Evolutionary conservation across 2,888 invertebrate genomes (phyloP), one percentile per base, ranked within the genome.

Genomic region (Troilus luridus): DNA sequence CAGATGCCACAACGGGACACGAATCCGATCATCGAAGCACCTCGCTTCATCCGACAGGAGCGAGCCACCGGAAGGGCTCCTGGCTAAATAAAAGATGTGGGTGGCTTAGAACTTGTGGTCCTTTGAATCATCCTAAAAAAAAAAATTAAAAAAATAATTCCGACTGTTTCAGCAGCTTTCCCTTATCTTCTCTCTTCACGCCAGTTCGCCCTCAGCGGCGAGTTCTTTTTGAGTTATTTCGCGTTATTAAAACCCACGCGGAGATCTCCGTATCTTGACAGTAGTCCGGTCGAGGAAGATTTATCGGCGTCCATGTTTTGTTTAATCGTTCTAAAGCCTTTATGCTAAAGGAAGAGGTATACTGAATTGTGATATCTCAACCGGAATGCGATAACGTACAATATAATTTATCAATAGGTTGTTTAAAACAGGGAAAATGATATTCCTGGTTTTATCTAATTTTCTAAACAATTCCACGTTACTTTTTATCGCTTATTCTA

Each of bases 251-350:
- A 17, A 41, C 27, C 72, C 72, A 41, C 27, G 41, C 8, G 19
- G 72, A 17, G 27, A 27, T 41, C 17, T 41, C 12, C 72, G 10
- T 77, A 77, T 77, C 72, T 77, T 27, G 72, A 77, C 72, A 41
- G 14, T 27, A 77, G 72, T 77, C 72, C 72, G 72, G 5, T 19
- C 0, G 27, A 19, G 27, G 9, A 41, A 19, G 72, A 77, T 77
- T 41, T 77, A 77, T 77, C 41, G 72, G 0, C 27, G 6, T 27
- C 19, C 41, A 41, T 77, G 72, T 77, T 77, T 77, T 77, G 72
- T 77, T 77, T 77, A 77, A 77, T 77, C 72, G 72, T 77, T 77
- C 41, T 41, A 77, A 77, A 77, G 41, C 72, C 72, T 77, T 41
- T 41, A 19, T 41, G 27, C 41, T 77, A 41, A 17, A 77, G 72